Evolutionary conservation across 2,797 vertebrate species (phyloP).

Genomic region (Atherinosoma microstoma): DNA sequence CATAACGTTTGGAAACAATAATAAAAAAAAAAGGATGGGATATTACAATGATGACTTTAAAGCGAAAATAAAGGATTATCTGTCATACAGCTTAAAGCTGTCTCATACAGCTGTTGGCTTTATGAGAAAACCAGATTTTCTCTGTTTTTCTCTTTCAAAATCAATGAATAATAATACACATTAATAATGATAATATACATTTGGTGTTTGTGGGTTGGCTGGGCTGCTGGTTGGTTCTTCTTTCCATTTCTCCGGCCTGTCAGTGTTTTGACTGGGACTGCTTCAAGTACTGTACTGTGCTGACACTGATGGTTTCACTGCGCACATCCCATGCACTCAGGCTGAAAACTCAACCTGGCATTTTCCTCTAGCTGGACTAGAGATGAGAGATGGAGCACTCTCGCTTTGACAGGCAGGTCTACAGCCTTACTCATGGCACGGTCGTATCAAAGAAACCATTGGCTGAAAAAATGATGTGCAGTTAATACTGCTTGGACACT

Average conservation of each 20-base stretch:
- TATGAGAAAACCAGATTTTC: no score
- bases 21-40: background rate
- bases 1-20: no score
- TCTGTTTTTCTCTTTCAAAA: no score
- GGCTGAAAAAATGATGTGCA: constrained; percentile 40
- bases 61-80: no score
- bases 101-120: no score
- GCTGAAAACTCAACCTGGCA: constrained; percentile 80
- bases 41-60: no score
- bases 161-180: no score
- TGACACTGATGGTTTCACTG: constrained; percentile 72
- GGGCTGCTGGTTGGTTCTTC: constrained; percentile 44
- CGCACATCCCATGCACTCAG: constrained; percentile 74
- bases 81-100: no score
- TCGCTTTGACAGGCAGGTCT: constrained; percentile 58
- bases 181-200: constrained; percentile 1
- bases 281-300: constrained; percentile 71
- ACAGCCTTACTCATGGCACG: constrained; percentile 46
- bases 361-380: constrained; percentile 71
- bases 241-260: constrained; percentile 59
- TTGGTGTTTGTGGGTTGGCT: constrained; percentile 37
- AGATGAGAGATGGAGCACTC: constrained; percentile 44
- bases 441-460: constrained; percentile 47
- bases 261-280: constrained; percentile 61
- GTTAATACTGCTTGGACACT: constrained; percentile 30